Evolutionary conservation across 2,888 invertebrate genomes (phyloP).

Genomic region (Fabriciana adippe): DNA sequence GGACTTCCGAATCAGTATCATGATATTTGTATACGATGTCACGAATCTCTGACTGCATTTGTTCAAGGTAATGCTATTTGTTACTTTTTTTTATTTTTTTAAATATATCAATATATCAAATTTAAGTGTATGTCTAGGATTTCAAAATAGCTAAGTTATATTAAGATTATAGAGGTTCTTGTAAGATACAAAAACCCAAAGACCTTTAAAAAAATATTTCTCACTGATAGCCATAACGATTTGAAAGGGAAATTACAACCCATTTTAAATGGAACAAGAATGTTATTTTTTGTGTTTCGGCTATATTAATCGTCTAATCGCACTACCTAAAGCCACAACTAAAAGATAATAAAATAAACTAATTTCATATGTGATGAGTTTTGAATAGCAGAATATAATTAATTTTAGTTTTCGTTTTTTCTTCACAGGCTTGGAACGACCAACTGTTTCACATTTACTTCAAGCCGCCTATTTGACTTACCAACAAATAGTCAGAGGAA

Average conservation of each 20-base stretch:
- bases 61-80: constrained; percentile 64
- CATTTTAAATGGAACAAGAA: too few species aligned
- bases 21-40: constrained; percentile 61
- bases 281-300: too few species aligned
- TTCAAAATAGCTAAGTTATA: too few species aligned
- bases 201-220: too few species aligned
- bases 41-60: constrained; percentile 68
- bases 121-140: background rate
- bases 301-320: too few species aligned
- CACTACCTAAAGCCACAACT: too few species aligned
- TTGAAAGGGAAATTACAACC: too few species aligned
- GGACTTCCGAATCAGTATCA: constrained; percentile 67
- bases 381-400: constrained; percentile 9
- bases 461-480: constrained; percentile 84
- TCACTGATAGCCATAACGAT: too few species aligned
- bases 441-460: constrained; percentile 84
- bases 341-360: too few species aligned
- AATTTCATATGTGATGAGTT: constrained; percentile 3
- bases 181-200: too few species aligned
- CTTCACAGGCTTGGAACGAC: constrained; percentile 81
- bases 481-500: constrained; percentile 85
- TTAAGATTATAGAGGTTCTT: too few species aligned
- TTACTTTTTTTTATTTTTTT: background rate
- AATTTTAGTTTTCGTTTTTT: background rate
- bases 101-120: background rate